Conservation (phyloP, 2,113 vertebrate genomes). For the Paramormyrops kingsleyae region DNA sequence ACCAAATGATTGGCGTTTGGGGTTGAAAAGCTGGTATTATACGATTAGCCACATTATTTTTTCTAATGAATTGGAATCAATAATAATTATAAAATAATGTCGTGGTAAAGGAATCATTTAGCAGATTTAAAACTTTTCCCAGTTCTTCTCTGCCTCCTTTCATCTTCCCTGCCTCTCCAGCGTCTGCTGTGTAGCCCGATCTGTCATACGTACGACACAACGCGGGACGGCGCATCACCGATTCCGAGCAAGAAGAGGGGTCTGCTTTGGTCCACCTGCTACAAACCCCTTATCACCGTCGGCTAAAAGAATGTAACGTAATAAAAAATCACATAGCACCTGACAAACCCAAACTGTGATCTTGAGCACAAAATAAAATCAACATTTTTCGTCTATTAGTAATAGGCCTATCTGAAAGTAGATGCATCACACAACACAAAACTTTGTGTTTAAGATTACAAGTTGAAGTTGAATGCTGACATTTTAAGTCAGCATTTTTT, state of each 20-base stretch:
- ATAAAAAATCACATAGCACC: background rate
- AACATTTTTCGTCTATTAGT: background rate
- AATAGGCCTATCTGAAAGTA: background rate
- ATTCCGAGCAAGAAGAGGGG: background rate
- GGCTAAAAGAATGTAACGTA: background rate
- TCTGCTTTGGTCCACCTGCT: background rate
- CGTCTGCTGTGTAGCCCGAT: background rate
- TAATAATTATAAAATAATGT: background rate
- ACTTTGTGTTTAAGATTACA: background rate
- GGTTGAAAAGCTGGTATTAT: background rate
- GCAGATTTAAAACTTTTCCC: background rate
- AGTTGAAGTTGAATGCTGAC: background rate
- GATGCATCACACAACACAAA: background rate
- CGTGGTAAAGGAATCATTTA: background rate
- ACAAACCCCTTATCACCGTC: background rate
- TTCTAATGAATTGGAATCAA: background rate
- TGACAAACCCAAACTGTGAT: background rate
- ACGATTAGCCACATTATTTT: background rate
- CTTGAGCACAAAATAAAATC: background rate
- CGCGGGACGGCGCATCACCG: background rate
- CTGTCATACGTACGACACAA: background rate
- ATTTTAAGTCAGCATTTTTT: background rate
- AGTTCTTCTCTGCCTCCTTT: background rate
- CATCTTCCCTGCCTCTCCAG: background rate
- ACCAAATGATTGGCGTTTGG: background rate